phyloP scores from a whole-genome alignment of 2,888 invertebrate species.

The Cephonodes hylas region DNA sequence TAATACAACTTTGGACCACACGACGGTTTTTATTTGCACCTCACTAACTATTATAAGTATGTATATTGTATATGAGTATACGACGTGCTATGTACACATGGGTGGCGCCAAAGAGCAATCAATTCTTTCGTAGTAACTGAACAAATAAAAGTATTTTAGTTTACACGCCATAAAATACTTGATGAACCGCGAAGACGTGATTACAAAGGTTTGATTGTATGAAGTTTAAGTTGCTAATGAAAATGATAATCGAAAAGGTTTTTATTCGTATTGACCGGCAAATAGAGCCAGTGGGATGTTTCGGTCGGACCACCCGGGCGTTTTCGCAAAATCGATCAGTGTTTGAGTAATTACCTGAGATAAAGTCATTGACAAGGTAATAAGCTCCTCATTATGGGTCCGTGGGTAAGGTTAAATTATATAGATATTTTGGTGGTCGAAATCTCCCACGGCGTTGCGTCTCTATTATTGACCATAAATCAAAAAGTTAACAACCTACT shows the following conservation, averaged over 20 bases:
- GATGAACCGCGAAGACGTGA: constrained; percentile 46
- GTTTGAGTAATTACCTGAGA: constrained; percentile 31
- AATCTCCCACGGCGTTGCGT: constrained; percentile 80
- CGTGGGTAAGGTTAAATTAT: constrained; percentile 77
- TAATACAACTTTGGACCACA: not conserved
- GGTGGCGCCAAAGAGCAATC: constrained; percentile 55
- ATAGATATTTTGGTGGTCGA: constrained; percentile 64
- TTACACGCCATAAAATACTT: constrained; percentile 46
- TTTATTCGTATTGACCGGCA: constrained; percentile 35
- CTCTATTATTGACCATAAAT: constrained; percentile 81
- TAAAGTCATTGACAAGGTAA: constrained; percentile 63
- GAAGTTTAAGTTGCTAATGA: constrained; percentile 42
- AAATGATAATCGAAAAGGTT: constrained; percentile 26
- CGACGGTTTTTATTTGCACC: constrained; percentile 3
- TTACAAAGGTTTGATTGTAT: constrained; percentile 41
- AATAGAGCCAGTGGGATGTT: constrained; percentile 31
- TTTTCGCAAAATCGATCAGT: constrained; percentile 39
- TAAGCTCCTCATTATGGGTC: constrained; percentile 67
- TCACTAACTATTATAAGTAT: constrained; percentile 9
- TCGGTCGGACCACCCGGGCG: constrained; percentile 61
- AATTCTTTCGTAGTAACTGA: constrained; percentile 40
- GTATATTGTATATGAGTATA: constrained; percentile 1
- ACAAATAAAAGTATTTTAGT: constrained; percentile 47
- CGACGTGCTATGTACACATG: constrained; percentile 28
- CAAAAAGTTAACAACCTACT: constrained; percentile 82